These are phyloP conservation scores for Leptopilina myrica DNA, from an alignment of 2,888 invertebrate genomes.

Conservation along the genomic window DNA sequence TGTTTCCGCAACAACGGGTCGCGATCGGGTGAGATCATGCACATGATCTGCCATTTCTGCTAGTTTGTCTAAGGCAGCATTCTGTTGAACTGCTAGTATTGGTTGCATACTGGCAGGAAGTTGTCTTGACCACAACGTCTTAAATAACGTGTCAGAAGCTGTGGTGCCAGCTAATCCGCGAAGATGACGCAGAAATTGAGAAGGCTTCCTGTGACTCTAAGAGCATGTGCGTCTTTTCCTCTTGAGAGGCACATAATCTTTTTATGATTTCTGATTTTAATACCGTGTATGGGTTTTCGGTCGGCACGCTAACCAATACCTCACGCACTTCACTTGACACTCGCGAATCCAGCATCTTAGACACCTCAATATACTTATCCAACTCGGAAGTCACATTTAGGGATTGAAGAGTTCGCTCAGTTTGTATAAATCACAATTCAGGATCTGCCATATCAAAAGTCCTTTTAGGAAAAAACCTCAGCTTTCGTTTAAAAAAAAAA, in stretches of 20 bases:
- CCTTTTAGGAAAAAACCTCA: no score
- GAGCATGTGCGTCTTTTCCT: neutral
- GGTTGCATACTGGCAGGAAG: neutral
- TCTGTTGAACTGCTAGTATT: neutral
- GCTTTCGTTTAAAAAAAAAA: no score
- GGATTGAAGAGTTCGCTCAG: neutral
- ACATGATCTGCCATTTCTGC: neutral
- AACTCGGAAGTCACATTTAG: slow-evolving; percentile 62
- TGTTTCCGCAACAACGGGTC: no score
- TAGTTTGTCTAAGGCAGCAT: neutral
- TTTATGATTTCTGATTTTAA: neutral
- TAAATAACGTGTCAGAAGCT: neutral
- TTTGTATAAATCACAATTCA: slow-evolving; percentile 36
- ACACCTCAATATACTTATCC: neutral
- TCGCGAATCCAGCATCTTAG: neutral
- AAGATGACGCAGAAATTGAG: slow-evolving; percentile 4
- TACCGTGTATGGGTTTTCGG: neutral
- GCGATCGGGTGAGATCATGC: no score
- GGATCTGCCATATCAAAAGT: slow-evolving; percentile 36
- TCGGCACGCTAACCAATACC: neutral
- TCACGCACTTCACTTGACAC: neutral
- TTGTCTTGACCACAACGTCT: neutral
- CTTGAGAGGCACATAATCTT: slow-evolving; percentile 14
- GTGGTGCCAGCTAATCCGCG: neutral
- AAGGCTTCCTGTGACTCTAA: neutral